A percentile compares a stretch with the other conserved stretches of the same genome.
phyloP scores from a whole-genome alignment of 2,797 vertebrate species.

The Aythya fuligula region DNA sequence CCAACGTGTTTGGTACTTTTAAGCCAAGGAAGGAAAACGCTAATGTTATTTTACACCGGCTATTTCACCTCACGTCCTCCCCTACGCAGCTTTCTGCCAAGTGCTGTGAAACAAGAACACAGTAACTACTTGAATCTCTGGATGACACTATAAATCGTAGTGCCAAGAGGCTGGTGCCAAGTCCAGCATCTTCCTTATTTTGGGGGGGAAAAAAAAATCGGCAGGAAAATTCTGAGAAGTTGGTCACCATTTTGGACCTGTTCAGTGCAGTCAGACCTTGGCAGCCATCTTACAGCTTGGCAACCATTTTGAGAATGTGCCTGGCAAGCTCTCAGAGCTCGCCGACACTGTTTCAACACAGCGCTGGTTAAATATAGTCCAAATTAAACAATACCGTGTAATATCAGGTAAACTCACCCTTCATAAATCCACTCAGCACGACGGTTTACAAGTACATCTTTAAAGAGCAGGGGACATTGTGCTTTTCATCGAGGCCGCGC shows the following conservation, averaged over 20 bases:
- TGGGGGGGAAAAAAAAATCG: not conserved
- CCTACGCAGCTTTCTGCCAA: constrained; percentile 81
- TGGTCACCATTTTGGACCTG: constrained; percentile 83
- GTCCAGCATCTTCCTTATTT: constrained; percentile 83
- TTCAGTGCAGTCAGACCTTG: constrained; percentile 81
- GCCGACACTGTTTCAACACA: constrained; percentile 84
- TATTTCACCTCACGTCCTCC: constrained; percentile 78
- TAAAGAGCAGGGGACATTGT: constrained; percentile 12
- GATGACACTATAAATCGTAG: constrained; percentile 85
- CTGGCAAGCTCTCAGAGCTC: constrained; percentile 87
- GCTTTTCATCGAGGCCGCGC: not conserved
- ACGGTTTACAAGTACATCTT: constrained; percentile 47
- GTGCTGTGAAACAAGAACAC: constrained; percentile 83
- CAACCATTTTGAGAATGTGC: constrained; percentile 95
- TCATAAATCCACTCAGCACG: constrained; percentile 29
- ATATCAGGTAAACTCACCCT: constrained; percentile 75
- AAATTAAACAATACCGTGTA: constrained; percentile 73
- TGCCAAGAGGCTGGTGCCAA: constrained; percentile 92
- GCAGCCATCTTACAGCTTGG: constrained; percentile 98
- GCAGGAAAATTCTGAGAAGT: constrained; percentile 70
- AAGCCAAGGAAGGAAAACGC: constrained; percentile 65
- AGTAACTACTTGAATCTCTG: constrained; percentile 90
- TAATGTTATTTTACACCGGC: constrained; percentile 59
- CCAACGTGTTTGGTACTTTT: not conserved
- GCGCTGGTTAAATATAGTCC: constrained; percentile 80